Percentiles rank a stretch among this genome's conserved stretches.
These are phyloP conservation scores for Piezodorus guildinii DNA, from an alignment of 1,140 invertebrate species.

Conservation along the genomic window DNA sequence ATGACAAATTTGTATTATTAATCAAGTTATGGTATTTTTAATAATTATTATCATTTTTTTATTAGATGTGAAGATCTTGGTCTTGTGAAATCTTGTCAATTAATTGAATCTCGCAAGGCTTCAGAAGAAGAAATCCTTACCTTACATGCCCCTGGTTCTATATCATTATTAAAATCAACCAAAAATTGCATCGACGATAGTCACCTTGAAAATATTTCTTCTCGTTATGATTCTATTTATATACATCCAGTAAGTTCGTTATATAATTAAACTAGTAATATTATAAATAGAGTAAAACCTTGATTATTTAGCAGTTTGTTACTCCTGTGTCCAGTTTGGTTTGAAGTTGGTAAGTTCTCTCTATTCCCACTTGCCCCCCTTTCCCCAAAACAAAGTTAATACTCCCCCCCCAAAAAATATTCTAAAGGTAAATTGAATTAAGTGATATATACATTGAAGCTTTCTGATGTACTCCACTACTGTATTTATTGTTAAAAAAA, in stretches of 20 bases:
- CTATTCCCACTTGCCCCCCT: too few relatives aligned
- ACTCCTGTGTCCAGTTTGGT: too few relatives aligned
- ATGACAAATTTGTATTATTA: neutral
- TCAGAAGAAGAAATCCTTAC: conserved; percentile 57
- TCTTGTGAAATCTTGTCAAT: conserved; percentile 54
- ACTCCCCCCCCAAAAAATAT: too few relatives aligned
- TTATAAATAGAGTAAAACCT: too few relatives aligned
- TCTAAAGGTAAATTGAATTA: too few relatives aligned
- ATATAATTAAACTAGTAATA: too few relatives aligned
- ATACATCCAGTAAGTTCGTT: conserved; percentile 60
- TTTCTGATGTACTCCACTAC: too few relatives aligned
- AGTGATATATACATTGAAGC: too few relatives aligned
- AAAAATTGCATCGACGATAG: conserved; percentile 42
- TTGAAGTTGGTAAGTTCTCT: too few relatives aligned
- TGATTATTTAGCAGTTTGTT: too few relatives aligned
- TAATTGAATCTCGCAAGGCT: conserved; percentile 45
- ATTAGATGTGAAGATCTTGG: conserved; percentile 59
- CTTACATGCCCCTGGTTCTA: conserved; percentile 49
- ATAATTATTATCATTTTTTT: conserved; percentile 9
- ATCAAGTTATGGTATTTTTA: neutral
- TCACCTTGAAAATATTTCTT: conserved; percentile 56
- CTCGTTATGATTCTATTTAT: conserved; percentile 75
- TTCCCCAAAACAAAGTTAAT: too few relatives aligned
- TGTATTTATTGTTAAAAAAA: too few relatives aligned
- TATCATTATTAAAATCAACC: conserved; percentile 53